Conservation (phyloP, 2,888 invertebrate genomes). For the Hydroisotoma schaefferi region DNA sequence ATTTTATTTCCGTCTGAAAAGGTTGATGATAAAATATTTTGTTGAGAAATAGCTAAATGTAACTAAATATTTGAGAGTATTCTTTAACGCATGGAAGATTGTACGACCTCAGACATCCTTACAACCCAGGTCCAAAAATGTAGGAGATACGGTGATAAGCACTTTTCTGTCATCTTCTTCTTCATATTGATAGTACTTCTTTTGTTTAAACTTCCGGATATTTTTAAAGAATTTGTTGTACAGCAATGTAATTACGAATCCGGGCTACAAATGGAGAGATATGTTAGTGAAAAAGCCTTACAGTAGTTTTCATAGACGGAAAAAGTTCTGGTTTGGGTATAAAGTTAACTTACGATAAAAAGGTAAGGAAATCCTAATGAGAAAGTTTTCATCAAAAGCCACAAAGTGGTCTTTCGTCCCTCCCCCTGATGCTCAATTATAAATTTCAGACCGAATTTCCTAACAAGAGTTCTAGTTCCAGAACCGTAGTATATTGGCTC, state of each 20-base stretch:
- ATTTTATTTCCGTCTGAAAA: no score
- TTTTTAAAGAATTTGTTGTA: constrained; percentile 42
- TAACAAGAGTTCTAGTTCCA: constrained; percentile 33
- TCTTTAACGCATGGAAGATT: no score
- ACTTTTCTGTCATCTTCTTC: constrained; percentile 21
- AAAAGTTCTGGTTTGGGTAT: not conserved
- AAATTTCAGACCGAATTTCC: constrained; percentile 41
- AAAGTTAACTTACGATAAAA: constrained; percentile 31
- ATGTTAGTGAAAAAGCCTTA: not conserved
- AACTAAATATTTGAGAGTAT: no score
- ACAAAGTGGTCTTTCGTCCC: constrained; percentile 38
- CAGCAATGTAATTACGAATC: constrained; percentile 35
- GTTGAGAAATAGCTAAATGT: no score
- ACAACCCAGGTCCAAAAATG: not conserved
- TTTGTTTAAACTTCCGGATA: constrained; percentile 26
- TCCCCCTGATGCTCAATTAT: constrained; percentile 40
- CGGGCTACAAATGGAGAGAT: constrained; percentile 26
- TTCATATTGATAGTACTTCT: constrained; percentile 32
- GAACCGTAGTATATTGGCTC: constrained; percentile 38
- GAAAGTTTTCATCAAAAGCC: constrained; percentile 42
- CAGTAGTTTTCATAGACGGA: no score
- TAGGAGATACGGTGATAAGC: constrained; percentile 13
- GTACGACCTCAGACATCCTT: constrained; percentile 12
- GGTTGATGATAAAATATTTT: no score
- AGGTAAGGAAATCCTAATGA: constrained; percentile 40